Base-by-base conservation (phyloP, 2,113 vertebrate species). In the Rhinoderma darwinii region DNA sequence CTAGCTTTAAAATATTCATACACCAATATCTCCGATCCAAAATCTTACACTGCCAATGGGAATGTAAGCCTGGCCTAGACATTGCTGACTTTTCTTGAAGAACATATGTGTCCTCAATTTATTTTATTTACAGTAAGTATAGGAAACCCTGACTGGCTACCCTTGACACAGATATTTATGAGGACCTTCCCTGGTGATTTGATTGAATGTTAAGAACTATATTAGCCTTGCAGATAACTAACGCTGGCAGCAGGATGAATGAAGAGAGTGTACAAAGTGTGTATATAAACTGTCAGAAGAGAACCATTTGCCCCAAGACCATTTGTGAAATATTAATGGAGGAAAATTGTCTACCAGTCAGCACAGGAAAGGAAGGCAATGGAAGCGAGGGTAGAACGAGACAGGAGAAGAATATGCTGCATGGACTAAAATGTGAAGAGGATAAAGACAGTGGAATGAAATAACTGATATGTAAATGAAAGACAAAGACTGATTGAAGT, bases 281-380 rank as follows among this genome's bases (percentile, higher is more conserved):
- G 50, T 87, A 72, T 81, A 82, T 73, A 87, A 73, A 81, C 77
- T 82, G 78, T 74, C 85, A 82, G 77, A 81, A 70, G 51, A 81
- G 37, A 82, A 73, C 68, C 66, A 41, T 61, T 87, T 82, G 85
- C 78, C 85, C 85, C 77, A 59, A 87, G 66, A 87, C 78, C 37
- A 82, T 87, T 81, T 82, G 77, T 87, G 78, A 87, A 87, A 87
- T 87, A 82, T 87, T 87, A 82, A 87, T 87, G 78, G 66, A 87
- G 50, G 18, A 61, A 82, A 81, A 87, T 82, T 82, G 30, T 82
- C 85, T 87, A 51, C 47, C 56, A 39, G 74, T 41, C 63, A 80
- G 77, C 68, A 41, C 11, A 61, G 39, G 79, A 82, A 82, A 82
- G 77, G 37, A 61, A 81, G 37, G 39, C 37, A 81, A 22, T 20